phyloP scores from a whole-genome alignment of 1,140 invertebrate genomes.

The Globodera rostochiensis region DNA sequence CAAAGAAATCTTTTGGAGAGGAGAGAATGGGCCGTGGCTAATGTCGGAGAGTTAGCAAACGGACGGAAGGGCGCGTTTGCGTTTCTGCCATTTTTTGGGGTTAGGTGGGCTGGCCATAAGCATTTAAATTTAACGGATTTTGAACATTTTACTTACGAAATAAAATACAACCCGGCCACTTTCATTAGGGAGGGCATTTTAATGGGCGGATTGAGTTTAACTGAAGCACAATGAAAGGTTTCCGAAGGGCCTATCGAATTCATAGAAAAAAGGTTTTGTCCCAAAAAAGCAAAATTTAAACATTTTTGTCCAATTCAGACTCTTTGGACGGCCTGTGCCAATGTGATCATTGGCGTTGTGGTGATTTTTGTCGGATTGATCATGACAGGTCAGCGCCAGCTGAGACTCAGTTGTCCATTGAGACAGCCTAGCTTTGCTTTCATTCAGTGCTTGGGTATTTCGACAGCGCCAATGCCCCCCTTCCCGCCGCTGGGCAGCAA shows the following conservation, averaged over 20 bases:
- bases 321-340: constrained; percentile 59
- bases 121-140: too few species aligned
- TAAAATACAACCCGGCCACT: too few species aligned
- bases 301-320: constrained; percentile 49
- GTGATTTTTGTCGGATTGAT: constrained; percentile 58
- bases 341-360: constrained; percentile 56
- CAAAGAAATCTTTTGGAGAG: neutral
- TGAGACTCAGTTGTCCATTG: neutral
- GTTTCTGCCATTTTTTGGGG: neutral
- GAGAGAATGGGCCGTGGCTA: neutral
- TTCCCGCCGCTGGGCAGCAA: neutral
- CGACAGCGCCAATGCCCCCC: constrained; percentile 42
- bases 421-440: neutral
- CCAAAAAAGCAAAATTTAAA: constrained; percentile 2
- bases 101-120: neutral
- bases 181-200: neutral
- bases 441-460: constrained; percentile 58
- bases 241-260: neutral
- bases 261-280: constrained; percentile 14
- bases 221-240: neutral
- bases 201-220: neutral
- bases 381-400: constrained; percentile 45
- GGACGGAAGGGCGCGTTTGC: neutral
- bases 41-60: neutral
- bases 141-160: too few species aligned